Base-by-base conservation (phyloP, 2,797 vertebrate species). In the Pogoniulus pusillus region DNA sequence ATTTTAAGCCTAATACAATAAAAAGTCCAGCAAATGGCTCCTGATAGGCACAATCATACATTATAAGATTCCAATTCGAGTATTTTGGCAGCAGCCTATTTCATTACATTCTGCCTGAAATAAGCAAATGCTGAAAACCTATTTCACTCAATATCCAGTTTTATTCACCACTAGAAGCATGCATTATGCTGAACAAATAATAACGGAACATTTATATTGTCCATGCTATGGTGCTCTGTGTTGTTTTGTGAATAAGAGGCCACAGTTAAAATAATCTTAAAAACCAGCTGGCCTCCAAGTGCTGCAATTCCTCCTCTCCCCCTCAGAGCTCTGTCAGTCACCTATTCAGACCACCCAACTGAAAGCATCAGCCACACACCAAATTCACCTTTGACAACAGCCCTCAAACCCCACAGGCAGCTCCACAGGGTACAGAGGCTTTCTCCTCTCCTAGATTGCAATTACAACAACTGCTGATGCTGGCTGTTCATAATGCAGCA, bases 401-500 rank as follows among this genome's bases (percentile, higher is more conserved):
- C 34, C 53, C 24, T 69, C 68, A 16, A 1, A 2, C 9, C 27
- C 20, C 45, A 13, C 19, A 16, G 58, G 11, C 9, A 51, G 24
- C 32, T 57, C 45, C 26, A 11, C 0, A 3, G 65, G 63, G 24
- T 24, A 34, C 45, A 37, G 49, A 19, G 43, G 43, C 34, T 59
- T 64, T 47, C 32, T 63, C 22, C 22, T 53, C 6, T n/a, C 41
- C 41, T 30, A 29, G 34, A 60, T 18, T 10, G 12, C 35, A 14
- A 4, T 0, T 7, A 49, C 1, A 7, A 34, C 2, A 10, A 55
- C 54, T 66, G 71, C 49, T 37, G n/a, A 3, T 24, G 39, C 63
- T 26, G 69, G 26, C 11, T 18, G 23, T 32, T 29, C 22, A 2
- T 14, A 45, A n/a, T 0, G 2, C 58, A 27, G 37, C 1, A 2